These are phyloP conservation scores for Sesamia inferens DNA, from an alignment of 2,888 invertebrate species.

Conservation along the genomic window DNA sequence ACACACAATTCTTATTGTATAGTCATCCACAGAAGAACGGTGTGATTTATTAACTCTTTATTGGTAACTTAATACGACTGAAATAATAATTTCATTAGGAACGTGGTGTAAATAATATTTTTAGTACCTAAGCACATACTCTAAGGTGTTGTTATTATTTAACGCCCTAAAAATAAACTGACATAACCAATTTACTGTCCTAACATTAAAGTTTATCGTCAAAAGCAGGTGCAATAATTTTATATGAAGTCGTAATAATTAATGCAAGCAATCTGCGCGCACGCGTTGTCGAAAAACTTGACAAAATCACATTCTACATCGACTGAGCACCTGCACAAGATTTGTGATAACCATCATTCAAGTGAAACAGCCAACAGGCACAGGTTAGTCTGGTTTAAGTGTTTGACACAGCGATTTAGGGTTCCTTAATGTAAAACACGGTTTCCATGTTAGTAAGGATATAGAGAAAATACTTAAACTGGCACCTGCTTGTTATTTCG, in stretches of 20 bases:
- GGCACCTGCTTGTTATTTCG: conserved; percentile 44
- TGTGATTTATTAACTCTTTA: conserved; percentile 23
- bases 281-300: conserved; percentile 70
- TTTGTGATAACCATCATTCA: conserved; percentile 50
- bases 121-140: background rate
- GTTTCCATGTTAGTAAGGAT: conserved; percentile 21
- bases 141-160: conserved; percentile 17
- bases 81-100: background rate
- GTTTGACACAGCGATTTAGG: conserved; percentile 50
- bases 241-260: conserved; percentile 69
- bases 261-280: conserved; percentile 67
- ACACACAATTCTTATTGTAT: too few species aligned
- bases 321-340: conserved; percentile 70
- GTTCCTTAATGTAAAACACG: conserved; percentile 20
- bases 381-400: conserved; percentile 41
- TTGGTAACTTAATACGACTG: conserved; percentile 15
- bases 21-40: conserved; percentile 43
- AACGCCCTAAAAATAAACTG: conserved; percentile 25
- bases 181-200: conserved; percentile 47
- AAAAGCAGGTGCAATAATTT: conserved; percentile 69
- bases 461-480: conserved; percentile 39
- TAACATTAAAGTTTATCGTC: conserved; percentile 52
- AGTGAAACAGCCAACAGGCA: conserved; percentile 24
- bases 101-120: background rate
- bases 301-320: conserved; percentile 69